phyloP scores from a whole-genome alignment of 2,888 invertebrate genomes.

The Parascotia fuliginaria region DNA sequence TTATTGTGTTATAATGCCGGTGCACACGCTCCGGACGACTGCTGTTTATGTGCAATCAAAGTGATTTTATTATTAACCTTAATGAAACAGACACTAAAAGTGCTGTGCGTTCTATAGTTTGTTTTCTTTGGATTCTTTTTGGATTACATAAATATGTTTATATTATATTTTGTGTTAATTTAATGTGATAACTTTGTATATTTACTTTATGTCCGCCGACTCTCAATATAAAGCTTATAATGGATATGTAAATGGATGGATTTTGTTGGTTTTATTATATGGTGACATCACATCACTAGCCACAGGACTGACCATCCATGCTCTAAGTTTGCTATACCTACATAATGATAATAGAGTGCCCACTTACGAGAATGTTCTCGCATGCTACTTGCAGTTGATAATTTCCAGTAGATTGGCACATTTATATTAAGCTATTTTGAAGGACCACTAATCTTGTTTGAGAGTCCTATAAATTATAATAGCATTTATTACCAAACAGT shows the following conservation, averaged over 20 bases:
- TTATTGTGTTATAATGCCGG: constrained; percentile 56
- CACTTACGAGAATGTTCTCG: constrained; percentile 43
- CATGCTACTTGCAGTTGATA: constrained; percentile 46
- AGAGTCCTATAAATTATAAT: constrained; percentile 77
- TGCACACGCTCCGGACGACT: constrained; percentile 60
- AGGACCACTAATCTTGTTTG: constrained; percentile 72
- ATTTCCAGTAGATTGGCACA: constrained; percentile 53
- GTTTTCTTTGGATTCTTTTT: constrained; percentile 78
- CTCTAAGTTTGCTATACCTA: constrained; percentile 46
- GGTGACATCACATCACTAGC: constrained; percentile 29
- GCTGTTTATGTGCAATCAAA: constrained; percentile 79
- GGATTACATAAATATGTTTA: constrained; percentile 80
- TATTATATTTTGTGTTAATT: constrained; percentile 84
- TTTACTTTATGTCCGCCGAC: constrained; percentile 70
- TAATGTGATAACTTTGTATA: constrained; percentile 85
- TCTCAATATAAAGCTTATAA: constrained; percentile 56
- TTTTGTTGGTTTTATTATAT: constrained; percentile 36
- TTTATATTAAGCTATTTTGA: constrained; percentile 71
- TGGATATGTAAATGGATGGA: constrained; percentile 43
- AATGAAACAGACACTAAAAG: constrained; percentile 77
- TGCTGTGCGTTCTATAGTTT: constrained; percentile 76
- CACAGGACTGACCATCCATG: constrained; percentile 45
- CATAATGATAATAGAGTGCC: constrained; percentile 52
- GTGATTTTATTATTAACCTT: constrained; percentile 71
- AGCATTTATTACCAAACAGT: constrained; percentile 85